Percentiles rank a stretch among this genome's conserved stretches.
phyloP scores from a whole-genome alignment of 2,113 vertebrate species.

The Osmerus eperlanus region DNA sequence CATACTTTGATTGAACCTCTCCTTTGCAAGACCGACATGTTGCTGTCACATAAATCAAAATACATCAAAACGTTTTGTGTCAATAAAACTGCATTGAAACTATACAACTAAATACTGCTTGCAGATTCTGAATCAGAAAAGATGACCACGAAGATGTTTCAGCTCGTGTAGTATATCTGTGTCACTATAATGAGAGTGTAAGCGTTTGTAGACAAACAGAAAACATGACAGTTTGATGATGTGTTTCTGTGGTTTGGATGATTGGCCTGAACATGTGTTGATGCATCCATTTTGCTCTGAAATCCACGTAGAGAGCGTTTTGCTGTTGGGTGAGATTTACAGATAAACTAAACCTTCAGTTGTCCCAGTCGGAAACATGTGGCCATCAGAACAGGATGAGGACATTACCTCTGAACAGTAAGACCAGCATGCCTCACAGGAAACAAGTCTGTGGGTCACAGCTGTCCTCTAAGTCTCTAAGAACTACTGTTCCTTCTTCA shows the following conservation, averaged over 20 bases:
- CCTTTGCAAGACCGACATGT: background rate
- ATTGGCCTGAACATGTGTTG: slow-evolving; percentile 29
- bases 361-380: slow-evolving; percentile 38
- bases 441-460: background rate
- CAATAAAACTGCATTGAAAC: background rate
- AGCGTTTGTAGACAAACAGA: slow-evolving; percentile 23
- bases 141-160: background rate
- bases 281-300: slow-evolving; percentile 60
- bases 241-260: slow-evolving; percentile 19
- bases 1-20: slow-evolving; percentile 42
- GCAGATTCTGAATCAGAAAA: too few relatives aligned
- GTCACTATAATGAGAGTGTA: slow-evolving; percentile 9
- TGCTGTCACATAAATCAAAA: background rate
- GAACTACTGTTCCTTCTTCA: background rate
- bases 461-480: too few relatives aligned
- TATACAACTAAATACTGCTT: slow-evolving; percentile 1
- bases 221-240: slow-evolving; percentile 27
- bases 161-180: background rate
- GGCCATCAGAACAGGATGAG: slow-evolving; percentile 30
- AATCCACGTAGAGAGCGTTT: slow-evolving; percentile 38
- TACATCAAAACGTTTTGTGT: background rate
- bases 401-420: slow-evolving; percentile 23
- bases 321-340: slow-evolving; percentile 39
- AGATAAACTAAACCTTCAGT: slow-evolving; percentile 31
- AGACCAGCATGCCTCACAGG: background rate